Evolutionary conservation across 92 coral and sea anemone species (phyloP), one percentile per base, ranked within the genome.

Genomic region (Meandrina meandrites): DNA sequence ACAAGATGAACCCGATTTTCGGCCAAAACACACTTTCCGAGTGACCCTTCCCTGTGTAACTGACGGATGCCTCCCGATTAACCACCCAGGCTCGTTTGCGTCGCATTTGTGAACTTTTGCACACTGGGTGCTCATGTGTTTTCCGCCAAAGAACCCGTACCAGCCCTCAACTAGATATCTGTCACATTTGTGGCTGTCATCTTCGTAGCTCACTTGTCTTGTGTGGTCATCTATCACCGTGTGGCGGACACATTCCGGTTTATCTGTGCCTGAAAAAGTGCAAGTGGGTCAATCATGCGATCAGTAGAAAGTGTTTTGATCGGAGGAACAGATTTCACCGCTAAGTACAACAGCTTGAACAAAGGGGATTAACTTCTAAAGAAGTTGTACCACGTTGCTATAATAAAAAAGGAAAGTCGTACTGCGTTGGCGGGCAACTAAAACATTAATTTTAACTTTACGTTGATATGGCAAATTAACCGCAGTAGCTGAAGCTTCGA

Each of bases 21-120:
- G 74, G 40, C 93, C 88, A 77, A 94, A 94, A 75, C 97, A 94
- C 37, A 94, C 95, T 79, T 84, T 86, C 8, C 89, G 83, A 60
- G 47, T 30, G 79, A 94, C 89, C 53, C 92, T 90, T 11, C 95
- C 95, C 45, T 90, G 92, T 48, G 75, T 77, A 22, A 58, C 72
- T 32, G 81, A 85, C 14, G 97, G 97, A 82, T 90, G 95, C 12
- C 81, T 67, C 5, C 95, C 93, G 73, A 73, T 82, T 69, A 94
- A 81, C 94, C 94, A 92, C 48, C 97, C 95, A 6, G 91, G 90
- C 36, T 48, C 78, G 2, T 86, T 30, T 19, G 94, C 78, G 81
- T 90, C 87, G 31, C 98, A 94, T 51, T 68, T 64, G 84, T 70
- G 24, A 0, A 5, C 1, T 8, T 13, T 5, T 0, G 27, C 12